Percentiles rank a stretch among this genome's conserved stretches.
Evolutionary conservation across 2,113 vertebrate genomes (phyloP).

Genomic region (Phoenicopterus ruber): DNA sequence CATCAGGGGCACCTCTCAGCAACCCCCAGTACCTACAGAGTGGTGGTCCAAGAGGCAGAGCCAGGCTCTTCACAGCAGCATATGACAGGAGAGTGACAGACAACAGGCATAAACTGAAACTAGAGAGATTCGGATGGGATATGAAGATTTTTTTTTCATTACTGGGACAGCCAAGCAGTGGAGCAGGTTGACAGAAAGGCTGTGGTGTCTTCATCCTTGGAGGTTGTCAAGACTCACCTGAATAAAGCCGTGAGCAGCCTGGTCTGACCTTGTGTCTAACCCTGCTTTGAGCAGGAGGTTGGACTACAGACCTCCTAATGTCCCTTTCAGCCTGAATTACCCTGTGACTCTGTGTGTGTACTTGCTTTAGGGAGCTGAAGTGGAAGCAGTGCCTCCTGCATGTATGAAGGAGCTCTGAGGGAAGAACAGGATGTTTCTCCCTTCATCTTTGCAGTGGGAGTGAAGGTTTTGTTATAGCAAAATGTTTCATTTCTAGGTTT

Average conservation of each 20-base stretch:
- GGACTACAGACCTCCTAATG: background rate
- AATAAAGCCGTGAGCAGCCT: background rate
- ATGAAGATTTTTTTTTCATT: background rate
- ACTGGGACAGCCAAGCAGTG: background rate
- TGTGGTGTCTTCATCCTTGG: background rate
- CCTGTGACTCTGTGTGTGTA: background rate
- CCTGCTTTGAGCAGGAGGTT: background rate
- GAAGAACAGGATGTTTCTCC: background rate
- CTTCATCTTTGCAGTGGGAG: background rate
- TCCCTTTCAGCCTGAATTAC: background rate
- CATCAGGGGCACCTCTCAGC: background rate
- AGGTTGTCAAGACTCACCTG: background rate
- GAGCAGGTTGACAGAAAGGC: background rate
- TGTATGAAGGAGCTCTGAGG: background rate
- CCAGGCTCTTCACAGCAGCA: background rate
- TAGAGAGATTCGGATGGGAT: background rate
- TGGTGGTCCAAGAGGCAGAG: background rate
- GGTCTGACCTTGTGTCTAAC: background rate
- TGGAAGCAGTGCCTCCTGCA: background rate
- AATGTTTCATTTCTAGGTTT: background rate
- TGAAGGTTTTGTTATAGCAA: background rate
- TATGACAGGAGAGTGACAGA: background rate
- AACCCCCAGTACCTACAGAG: background rate
- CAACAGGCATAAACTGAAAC: background rate
- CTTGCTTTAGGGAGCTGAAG: background rate